phyloP scores from a whole-genome alignment of 2,888 invertebrate species.

The Cheilosia vernalis region DNA sequence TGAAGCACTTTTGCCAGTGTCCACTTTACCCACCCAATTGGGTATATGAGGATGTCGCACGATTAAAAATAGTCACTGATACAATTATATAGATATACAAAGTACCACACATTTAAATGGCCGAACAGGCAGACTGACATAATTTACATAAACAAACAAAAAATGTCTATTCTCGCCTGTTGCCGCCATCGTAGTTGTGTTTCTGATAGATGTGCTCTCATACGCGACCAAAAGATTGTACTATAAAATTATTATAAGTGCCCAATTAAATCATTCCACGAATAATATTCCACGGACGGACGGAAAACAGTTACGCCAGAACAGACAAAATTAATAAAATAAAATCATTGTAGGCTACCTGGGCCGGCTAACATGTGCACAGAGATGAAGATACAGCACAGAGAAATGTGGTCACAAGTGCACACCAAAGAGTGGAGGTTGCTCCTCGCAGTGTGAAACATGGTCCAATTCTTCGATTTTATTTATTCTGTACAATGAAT shows the following conservation, averaged over 20 bases:
- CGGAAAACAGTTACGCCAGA: slow-evolving; percentile 46
- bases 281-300: slow-evolving; percentile 68
- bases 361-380: slow-evolving; percentile 8
- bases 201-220: slow-evolving; percentile 40
- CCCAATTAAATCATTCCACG: slow-evolving; percentile 72
- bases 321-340: slow-evolving; percentile 11
- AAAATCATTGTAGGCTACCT: slow-evolving; percentile 45
- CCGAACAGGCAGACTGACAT: neutral
- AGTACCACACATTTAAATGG: neutral
- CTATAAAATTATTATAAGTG: slow-evolving; percentile 59
- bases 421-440: neutral
- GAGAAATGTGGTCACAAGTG: slow-evolving; percentile 58
- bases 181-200: slow-evolving; percentile 31
- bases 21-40: slow-evolving; percentile 32
- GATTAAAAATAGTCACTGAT: slow-evolving; percentile 65
- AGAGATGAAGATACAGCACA: slow-evolving; percentile 44
- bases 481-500: slow-evolving; percentile 68
- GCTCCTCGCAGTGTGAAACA: slow-evolving; percentile 41
- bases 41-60: slow-evolving; percentile 33
- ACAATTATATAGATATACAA: slow-evolving; percentile 28
- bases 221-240: slow-evolving; percentile 17
- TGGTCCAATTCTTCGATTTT: slow-evolving; percentile 71
- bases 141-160: neutral
- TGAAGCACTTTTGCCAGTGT: slow-evolving; percentile 6
- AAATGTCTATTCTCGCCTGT: slow-evolving; percentile 41